A percentile compares a stretch with the other conserved stretches of the same genome.
phyloP scores from a whole-genome alignment of 2,113 vertebrate species.

The Thermophis baileyi region DNA sequence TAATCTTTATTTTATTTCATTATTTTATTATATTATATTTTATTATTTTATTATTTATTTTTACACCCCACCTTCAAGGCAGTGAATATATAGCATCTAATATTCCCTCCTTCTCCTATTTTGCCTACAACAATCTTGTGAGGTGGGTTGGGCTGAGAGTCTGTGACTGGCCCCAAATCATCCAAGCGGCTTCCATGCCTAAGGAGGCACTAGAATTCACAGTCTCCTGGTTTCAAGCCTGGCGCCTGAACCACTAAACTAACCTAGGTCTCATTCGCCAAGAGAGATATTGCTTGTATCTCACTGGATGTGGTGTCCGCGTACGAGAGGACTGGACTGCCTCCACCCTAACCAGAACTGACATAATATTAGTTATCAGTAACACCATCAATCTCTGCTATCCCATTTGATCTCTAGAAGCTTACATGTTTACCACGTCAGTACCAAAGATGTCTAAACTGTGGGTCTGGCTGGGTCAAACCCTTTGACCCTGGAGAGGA shows the following conservation, averaged over 20 bases:
- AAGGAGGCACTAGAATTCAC: background rate
- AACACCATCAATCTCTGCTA: background rate
- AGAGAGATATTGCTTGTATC: background rate
- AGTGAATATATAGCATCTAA: background rate
- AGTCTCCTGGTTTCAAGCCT: background rate
- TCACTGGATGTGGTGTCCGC: background rate
- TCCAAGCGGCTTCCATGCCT: background rate
- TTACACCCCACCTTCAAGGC: background rate
- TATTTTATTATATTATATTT: no score
- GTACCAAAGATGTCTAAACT: background rate
- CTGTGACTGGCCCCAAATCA: background rate
- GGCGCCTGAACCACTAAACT: background rate
- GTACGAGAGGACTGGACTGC: no score
- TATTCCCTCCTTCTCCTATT: background rate
- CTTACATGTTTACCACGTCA: background rate
- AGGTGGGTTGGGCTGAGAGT: background rate
- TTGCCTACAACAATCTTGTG: background rate
- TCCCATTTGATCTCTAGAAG: background rate
- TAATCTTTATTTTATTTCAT: no score
- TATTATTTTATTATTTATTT: background rate
- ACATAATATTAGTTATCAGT: background rate
- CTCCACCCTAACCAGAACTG: background rate
- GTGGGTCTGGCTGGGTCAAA: no score
- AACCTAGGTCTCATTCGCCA: background rate
- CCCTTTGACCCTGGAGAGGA: fast-evolving